A percentile compares a stretch with the other conserved stretches of the same genome.
Conservation (phyloP, 2,113 vertebrate genomes). For the Columbina picui region DNA sequence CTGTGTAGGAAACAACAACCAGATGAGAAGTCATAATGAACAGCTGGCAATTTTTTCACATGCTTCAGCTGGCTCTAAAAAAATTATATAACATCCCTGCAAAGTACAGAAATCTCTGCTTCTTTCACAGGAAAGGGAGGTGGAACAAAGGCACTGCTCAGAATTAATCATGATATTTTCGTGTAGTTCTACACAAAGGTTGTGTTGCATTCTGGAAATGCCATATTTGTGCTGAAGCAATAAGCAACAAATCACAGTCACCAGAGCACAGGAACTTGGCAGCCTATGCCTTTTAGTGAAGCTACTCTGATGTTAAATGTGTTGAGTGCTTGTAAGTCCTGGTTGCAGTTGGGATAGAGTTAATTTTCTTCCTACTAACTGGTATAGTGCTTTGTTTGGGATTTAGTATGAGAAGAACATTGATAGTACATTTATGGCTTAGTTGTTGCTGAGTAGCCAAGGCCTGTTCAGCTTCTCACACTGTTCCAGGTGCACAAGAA, state of each 20-base stretch:
- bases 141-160: neutral
- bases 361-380: no score
- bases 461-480: no score
- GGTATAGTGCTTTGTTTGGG: no score
- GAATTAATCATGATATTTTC: neutral
- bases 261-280: neutral
- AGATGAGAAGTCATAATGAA: neutral
- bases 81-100: neutral
- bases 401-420: no score
- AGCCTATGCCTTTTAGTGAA: neutral
- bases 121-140: neutral
- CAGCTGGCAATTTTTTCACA: conserved; percentile 13
- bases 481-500: no score
- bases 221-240: neutral
- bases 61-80: neutral
- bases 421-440: no score
- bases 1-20: neutral
- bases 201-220: neutral
- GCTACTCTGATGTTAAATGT: neutral
- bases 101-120: neutral
- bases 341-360: no score
- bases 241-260: neutral
- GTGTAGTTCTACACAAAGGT: neutral
- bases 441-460: no score
- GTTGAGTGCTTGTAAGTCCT: neutral